Evolutionary conservation across 2,113 vertebrate species (phyloP).

Genomic region (Thamnophis sirtalis): DNA sequence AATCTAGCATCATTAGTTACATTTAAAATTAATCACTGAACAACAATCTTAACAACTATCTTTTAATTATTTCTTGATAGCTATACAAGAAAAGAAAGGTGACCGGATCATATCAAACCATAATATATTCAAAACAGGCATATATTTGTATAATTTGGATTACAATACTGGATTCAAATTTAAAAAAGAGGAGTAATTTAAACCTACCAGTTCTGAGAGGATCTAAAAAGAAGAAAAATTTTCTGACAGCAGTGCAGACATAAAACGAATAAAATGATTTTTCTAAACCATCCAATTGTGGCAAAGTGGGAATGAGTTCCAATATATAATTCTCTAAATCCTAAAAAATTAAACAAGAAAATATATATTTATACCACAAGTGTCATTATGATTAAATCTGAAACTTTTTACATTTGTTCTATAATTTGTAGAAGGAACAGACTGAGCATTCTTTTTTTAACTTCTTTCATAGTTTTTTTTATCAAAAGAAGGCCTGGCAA

Average conservation of each 20-base stretch:
- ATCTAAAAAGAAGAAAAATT: slow-evolving; percentile 98
- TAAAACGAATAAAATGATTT: slow-evolving; percentile 99
- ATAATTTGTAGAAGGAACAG: background rate
- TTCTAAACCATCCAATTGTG: slow-evolving; percentile 94
- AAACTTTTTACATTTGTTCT: background rate
- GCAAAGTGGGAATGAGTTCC: slow-evolving; percentile 95
- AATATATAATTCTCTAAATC: slow-evolving; percentile 99
- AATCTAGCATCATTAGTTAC: background rate
- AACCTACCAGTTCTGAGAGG: slow-evolving; percentile 88
- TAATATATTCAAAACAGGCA: background rate
- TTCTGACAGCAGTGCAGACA: slow-evolving; percentile 95
- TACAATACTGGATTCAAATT: slow-evolving; percentile 3
- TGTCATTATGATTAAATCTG: background rate
- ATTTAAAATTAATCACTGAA: background rate
- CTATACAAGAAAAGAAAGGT: background rate
- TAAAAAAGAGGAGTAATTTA: slow-evolving; percentile 4
- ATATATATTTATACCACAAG: slow-evolving; percentile 22
- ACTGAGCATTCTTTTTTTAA: background rate
- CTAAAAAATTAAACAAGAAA: slow-evolving; percentile 65
- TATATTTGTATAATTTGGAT: background rate
- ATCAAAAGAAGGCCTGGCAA: background rate
- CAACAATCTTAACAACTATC: background rate
- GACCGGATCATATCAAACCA: background rate
- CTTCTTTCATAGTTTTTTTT: background rate
- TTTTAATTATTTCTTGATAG: background rate